Percentiles rank a stretch among this genome's conserved stretches.
Evolutionary conservation across 2,888 invertebrate species (phyloP).

Genomic region (Oscheius sp.): DNA sequence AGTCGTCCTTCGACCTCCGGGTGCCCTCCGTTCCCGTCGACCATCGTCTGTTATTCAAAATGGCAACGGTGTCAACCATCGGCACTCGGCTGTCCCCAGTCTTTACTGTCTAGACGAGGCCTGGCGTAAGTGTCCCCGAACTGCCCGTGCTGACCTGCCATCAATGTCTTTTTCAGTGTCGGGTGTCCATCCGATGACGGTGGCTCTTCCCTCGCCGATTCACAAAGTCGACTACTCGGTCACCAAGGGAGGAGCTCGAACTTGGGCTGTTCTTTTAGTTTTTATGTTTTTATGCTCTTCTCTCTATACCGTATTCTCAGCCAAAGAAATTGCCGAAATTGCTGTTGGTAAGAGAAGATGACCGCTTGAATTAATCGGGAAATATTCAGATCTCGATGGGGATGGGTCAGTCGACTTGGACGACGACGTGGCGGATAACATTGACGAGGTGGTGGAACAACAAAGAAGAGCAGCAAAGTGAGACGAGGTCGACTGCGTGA

Average conservation of each 20-base stretch:
- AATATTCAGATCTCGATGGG: slow-evolving; percentile 39
- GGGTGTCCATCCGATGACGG: slow-evolving; percentile 67
- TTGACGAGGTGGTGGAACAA: slow-evolving; percentile 39
- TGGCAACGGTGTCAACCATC: not conserved
- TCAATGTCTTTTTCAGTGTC: slow-evolving; percentile 39
- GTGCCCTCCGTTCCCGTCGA: slow-evolving; percentile 11
- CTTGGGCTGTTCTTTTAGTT: slow-evolving; percentile 70
- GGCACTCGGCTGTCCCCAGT: slow-evolving; percentile 8
- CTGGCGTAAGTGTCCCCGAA: slow-evolving; percentile 8
- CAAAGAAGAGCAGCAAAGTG: slow-evolving; percentile 36
- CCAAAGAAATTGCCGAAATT: slow-evolving; percentile 54
- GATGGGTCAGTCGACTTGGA: slow-evolving; percentile 38
- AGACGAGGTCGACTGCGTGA: not conserved
- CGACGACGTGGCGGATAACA: slow-evolving; percentile 36
- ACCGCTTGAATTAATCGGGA: not conserved
- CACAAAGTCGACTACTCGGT: slow-evolving; percentile 69
- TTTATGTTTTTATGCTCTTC: slow-evolving; percentile 69
- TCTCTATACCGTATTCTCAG: slow-evolving; percentile 69
- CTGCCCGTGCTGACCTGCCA: not conserved
- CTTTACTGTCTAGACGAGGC: slow-evolving; percentile 24
- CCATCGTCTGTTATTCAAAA: slow-evolving; percentile 2
- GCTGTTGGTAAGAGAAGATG: slow-evolving; percentile 34
- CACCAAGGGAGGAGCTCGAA: slow-evolving; percentile 69
- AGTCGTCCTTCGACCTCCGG: slow-evolving; percentile 31
- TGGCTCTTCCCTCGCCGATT: slow-evolving; percentile 61